Conservation (phyloP, 1,140 invertebrate genomes). For the Aphelinus atriplicis region DNA sequence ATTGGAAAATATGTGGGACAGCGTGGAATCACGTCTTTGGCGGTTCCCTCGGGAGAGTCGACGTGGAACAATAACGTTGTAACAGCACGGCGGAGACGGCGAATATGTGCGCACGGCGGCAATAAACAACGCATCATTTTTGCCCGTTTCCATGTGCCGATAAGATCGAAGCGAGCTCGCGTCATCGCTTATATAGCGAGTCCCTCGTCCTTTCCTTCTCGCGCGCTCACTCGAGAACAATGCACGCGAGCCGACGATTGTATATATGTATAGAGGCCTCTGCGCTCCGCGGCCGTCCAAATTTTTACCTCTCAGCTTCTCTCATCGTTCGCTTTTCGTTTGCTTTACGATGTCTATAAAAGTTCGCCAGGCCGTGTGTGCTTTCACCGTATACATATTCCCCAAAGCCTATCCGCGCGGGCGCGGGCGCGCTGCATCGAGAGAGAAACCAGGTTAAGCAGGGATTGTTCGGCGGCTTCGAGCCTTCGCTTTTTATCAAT, state of each 20-base stretch:
- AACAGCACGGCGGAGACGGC: no score
- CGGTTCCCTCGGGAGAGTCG: no score
- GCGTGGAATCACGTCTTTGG: no score
- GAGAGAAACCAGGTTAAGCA: slow-evolving; percentile 29
- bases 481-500: neutral
- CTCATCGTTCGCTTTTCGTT: slow-evolving; percentile 31
- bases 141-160: slow-evolving; percentile 24
- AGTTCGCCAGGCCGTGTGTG: neutral
- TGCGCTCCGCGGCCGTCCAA: slow-evolving; percentile 17
- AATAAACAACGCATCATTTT: slow-evolving; percentile 34
- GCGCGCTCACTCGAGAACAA: slow-evolving; percentile 22
- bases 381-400: slow-evolving; percentile 20
- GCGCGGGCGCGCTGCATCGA: neutral
- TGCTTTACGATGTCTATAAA: slow-evolving; percentile 34
- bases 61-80: no score
- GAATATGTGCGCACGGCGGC: neutral
- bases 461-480: slow-evolving; percentile 14
- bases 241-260: slow-evolving; percentile 13
- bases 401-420: no score
- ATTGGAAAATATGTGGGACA: no score
- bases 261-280: slow-evolving; percentile 35
- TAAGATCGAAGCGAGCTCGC: slow-evolving; percentile 24
- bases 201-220: neutral
- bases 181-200: slow-evolving; percentile 23
- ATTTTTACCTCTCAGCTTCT: slow-evolving; percentile 35